Evolutionary conservation across 2,113 vertebrate genomes (phyloP), one percentile per base, ranked within the genome.

Genomic region (Puntigrus tetrazona): DNA sequence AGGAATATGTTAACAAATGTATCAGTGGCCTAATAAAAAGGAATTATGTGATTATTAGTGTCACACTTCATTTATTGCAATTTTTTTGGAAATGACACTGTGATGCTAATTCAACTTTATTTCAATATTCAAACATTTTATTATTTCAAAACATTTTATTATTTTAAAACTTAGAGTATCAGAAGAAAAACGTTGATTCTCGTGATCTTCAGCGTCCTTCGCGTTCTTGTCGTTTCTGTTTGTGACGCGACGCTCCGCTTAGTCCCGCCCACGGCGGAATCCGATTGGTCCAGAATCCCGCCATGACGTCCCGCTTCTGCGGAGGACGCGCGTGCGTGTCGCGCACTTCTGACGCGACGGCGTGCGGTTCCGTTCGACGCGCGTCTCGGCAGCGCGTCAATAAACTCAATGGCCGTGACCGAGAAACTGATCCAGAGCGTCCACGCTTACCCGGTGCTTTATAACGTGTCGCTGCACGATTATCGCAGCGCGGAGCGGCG

Each of bases 401-500:
- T 41, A 16, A 74, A 50, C 41, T 20, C 47, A 34, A 76, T 76
- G 74, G 74, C 75, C 3, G 75, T 11, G 1, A n/a, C 20, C 2
- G 75, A 77, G 50, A n/a, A 34, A 7, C 34, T 77, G 0, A 18
- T 76, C n/a, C 73, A 22, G 16, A 25, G 45, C 73, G 73, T 52
- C 4, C 7, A 11, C 50, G 5, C 47, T 22, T 36, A 87, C 78
- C 92, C 93, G 1, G 89, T 93, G 87, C 92, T 93, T 1, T 93
- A 92, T 77, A 92, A 94, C 78, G 89, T 88, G 36, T 91, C 92
- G 85, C 84, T 92, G 25, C 86, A 89, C 18, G 90, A 91, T 52
- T 93, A 93, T 82, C 92, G 93, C 45, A 92, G 91, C 72, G 91
- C 89, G 1, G 92, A 94, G 85, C 92, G 89, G 84, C 91, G 92